Percentiles rank a stretch among this genome's conserved stretches.
phyloP scores from a whole-genome alignment of 2,113 vertebrate species.

The Synodontis membranacea region DNA sequence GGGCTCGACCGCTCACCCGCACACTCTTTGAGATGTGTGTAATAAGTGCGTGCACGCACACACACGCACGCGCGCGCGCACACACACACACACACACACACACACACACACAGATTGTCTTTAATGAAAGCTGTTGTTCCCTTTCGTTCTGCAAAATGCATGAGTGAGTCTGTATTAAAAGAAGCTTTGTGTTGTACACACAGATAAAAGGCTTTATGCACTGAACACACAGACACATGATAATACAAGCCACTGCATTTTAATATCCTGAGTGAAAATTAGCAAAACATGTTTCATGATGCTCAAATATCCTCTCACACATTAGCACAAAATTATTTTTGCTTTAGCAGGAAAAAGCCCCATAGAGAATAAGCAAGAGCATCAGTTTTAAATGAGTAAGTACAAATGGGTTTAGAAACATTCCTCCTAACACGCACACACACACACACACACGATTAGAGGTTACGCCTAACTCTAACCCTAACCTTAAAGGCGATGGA shows the following conservation, averaged over 20 bases:
- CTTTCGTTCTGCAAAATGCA: conserved; percentile 49
- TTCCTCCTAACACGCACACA: conserved; percentile 16
- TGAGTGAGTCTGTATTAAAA: conserved; percentile 62
- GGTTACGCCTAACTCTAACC: not conserved
- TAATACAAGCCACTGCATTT: conserved; percentile 47
- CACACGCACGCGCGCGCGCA: conserved; percentile 49
- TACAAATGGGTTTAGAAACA: conserved; percentile 10
- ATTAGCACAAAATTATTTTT: conserved; percentile 27
- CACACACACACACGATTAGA: conserved; percentile 28
- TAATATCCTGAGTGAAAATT: conserved; percentile 50
- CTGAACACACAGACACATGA: conserved; percentile 34
- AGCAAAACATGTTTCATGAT: conserved; percentile 44
- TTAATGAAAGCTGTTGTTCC: conserved; percentile 51
- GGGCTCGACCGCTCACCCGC: conserved; percentile 46
- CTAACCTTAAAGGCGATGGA: too few species aligned
- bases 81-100: conserved; percentile 44
- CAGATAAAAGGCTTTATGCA: conserved; percentile 45
- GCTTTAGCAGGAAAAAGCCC: not conserved
- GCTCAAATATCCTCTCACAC: conserved; percentile 25
- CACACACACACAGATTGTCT: conserved; percentile 43
- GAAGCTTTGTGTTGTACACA: conserved; percentile 42
- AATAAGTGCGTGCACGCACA: conserved; percentile 33
- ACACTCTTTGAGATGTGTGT: conserved; percentile 41
- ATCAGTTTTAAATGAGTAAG: not conserved
- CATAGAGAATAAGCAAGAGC: not conserved